Base-by-base conservation (phyloP, 2,888 invertebrate species). In the Brassicogethes aeneus region DNA sequence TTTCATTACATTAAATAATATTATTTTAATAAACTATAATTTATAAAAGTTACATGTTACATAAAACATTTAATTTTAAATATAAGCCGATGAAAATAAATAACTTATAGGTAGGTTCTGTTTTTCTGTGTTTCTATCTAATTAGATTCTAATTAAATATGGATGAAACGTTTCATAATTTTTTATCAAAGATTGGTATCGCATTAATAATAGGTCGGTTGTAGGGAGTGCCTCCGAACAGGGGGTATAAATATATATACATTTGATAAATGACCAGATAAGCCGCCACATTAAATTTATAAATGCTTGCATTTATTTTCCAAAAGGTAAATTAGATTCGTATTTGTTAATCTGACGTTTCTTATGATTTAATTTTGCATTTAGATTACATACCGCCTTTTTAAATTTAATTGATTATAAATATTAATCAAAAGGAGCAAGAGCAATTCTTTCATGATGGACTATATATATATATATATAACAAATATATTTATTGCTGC, bases 121-220 rank as follows among this genome's bases (percentile, higher is more conserved):
- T 23, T 23, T 23, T 23, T 7, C 23, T 23, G 23, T 23, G 5
- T 23, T 5, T 23, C 23, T 23, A 23, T 23, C 23, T 23, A 23
- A 23, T 23, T 23, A 23, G 23, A 10, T 32, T 32, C 32, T 13
- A 5, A 32, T 32, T 32, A 53, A 55, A 53, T 51, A 51, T 52
- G 53, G 47, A 48, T 43, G 56, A 46, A 50, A 53, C 50, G 54
- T 58, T 60, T 61, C 59, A 57, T 62, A 60, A n/a, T 60, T 63
- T 60, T 60, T 62, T 59, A 60, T 62, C 62, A 60, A 62, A 65
- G 65, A 65, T 65, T 48, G 53, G 59, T 65, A 65, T 66, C 66
- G 59, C 57, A 60, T 64, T 64, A 62, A 65, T 65, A 61, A 61
- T 57, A 60, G 55, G 56, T 36, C 48, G 29, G 46, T 48, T 41